A percentile compares a stretch with the other conserved stretches of the same genome.
Evolutionary conservation across 2,113 vertebrate species (phyloP).

Genomic region (Taxidea taxus): DNA sequence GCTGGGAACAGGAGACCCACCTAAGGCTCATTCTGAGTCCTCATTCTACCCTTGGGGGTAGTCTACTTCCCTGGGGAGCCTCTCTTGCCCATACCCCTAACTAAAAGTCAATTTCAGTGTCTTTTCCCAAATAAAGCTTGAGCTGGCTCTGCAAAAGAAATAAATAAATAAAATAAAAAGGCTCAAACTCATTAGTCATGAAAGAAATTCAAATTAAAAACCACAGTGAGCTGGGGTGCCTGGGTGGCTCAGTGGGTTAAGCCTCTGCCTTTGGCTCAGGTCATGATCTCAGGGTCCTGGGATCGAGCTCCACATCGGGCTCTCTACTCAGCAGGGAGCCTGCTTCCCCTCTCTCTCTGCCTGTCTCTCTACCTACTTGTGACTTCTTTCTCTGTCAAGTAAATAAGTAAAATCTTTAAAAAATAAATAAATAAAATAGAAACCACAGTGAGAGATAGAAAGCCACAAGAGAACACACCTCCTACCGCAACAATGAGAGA

Average conservation of each 20-base stretch:
- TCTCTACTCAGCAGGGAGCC: no score
- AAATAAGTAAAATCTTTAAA: no score
- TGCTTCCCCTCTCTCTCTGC: no score
- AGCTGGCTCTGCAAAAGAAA: neutral
- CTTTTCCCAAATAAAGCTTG: neutral
- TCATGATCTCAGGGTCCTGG: no score
- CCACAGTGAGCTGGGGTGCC: no score
- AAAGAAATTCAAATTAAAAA: conserved; percentile 22
- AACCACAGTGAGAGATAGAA: neutral
- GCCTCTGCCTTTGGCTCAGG: no score
- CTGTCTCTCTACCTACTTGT: no score
- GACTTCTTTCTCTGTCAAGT: no score
- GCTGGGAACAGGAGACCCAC: neutral
- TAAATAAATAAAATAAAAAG: neutral
- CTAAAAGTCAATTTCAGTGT: neutral
- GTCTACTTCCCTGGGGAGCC: neutral
- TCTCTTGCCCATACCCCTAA: neutral
- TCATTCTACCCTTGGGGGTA: neutral
- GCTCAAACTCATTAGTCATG: neutral
- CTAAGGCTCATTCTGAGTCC: neutral
- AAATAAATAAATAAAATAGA: no score
- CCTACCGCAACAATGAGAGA: neutral
- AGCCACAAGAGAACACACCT: neutral
- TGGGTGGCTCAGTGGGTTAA: no score
- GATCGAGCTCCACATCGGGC: no score